phyloP scores from a whole-genome alignment of 2,797 vertebrate species.

The Sebastolobus altivelis region DNA sequence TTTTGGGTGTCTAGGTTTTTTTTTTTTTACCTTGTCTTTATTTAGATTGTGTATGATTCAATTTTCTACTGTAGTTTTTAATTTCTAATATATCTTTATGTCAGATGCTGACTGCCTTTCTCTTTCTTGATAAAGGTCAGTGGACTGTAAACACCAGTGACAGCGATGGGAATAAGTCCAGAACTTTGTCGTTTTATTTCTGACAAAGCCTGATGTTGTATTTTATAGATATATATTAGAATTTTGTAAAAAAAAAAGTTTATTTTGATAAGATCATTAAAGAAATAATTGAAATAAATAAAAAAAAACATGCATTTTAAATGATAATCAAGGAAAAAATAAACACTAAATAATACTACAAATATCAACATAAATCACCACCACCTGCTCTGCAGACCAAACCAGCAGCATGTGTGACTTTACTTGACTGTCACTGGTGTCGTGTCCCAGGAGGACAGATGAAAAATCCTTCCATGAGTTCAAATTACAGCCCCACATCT shows the following conservation, averaged over 20 bases:
- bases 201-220: background rate
- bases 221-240: background rate
- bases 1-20: too few species aligned
- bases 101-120: background rate
- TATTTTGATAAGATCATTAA: background rate
- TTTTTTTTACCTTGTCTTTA: background rate
- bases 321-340: background rate
- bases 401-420: background rate
- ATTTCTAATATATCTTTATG: background rate
- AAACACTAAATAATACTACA: background rate
- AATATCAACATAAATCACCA: background rate
- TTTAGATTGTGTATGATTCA: too few species aligned
- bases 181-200: background rate
- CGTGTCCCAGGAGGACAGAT: background rate
- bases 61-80: background rate
- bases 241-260: background rate
- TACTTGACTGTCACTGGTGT: background rate
- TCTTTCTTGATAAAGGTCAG: background rate
- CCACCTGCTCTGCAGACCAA: background rate
- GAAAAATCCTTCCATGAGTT: constrained; percentile 8
- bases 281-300: background rate
- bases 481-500: constrained; percentile 47
- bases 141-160: background rate
- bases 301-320: background rate
- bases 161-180: background rate